Evolutionary conservation across 1,140 invertebrate genomes (phyloP), one percentile per base, ranked within the genome.

Genomic region (Aricia agestis): DNA sequence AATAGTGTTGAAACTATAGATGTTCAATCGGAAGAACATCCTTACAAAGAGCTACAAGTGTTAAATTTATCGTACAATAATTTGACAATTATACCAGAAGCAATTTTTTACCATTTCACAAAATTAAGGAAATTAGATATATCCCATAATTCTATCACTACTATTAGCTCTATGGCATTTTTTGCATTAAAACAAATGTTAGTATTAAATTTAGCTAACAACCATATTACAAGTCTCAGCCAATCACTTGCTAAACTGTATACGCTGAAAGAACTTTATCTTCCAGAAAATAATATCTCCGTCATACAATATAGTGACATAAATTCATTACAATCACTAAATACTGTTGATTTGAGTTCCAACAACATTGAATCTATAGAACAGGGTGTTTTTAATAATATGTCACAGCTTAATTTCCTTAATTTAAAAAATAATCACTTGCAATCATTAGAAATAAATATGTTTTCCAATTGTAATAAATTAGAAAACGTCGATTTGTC

Each of bases 361-460:
- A 88, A 88, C 70, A 76, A 76, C 68, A 74, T 88, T 10, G 61
- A 76, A 71, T 66, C 66, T 18, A 25, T 86, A 61, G 73, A 71
- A 36, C 61, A 58, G 7, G 31, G 11, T n/a, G 32, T 74, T 32
- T 87, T 87, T 36, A 19, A 72, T 17, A 76, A 74, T 59, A 79
- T 78, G 66, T n/a, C 10, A 13, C 45, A 17, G 1, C 72, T 89
- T 58, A 63, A 52, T 1, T 69, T 57, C 42, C 32, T 89, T 32
- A 78, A 83, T 72, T 68, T 86, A 32, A 79, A 67, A 52, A 67
- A 79, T 41, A 88, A 88, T 70, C 9, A 71, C 13, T 65, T 88
- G n/a, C 69, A 67, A 42, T 5, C 18, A 13, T 32, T 84, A 19
- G 68, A 78, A 25, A 77, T 80, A 74, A 57, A 79, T 19, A 63